These are phyloP conservation scores for Vollenhovia emeryi DNA, from an alignment of 1,140 invertebrate species.

Conservation along the genomic window DNA sequence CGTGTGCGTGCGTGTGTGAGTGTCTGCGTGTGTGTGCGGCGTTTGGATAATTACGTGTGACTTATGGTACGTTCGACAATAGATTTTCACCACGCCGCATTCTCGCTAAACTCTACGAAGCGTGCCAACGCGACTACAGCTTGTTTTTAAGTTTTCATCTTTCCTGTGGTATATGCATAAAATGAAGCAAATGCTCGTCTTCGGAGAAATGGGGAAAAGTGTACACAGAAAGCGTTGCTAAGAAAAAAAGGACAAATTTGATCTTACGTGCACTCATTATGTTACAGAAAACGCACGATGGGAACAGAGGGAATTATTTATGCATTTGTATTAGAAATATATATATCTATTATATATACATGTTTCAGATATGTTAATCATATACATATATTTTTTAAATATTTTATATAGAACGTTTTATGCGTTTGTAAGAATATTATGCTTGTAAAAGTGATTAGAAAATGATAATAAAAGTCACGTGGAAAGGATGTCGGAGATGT, in stretches of 20 bases:
- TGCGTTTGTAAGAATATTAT: neutral
- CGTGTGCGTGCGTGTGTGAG: neutral
- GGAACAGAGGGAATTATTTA: neutral
- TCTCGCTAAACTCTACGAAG: constrained; percentile 45
- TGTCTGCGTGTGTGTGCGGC: neutral
- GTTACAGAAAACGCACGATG: neutral
- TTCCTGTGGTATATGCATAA: too few relatives aligned
- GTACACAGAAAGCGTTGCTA: neutral
- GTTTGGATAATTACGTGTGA: neutral
- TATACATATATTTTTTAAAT: neutral
- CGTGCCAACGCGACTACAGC: constrained; percentile 20
- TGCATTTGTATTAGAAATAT: neutral
- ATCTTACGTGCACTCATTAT: constrained; percentile 8
- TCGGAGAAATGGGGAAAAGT: neutral
- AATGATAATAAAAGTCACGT: neutral
- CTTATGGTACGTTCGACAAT: constrained; percentile 24
- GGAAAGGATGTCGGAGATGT: neutral
- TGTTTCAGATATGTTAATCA: neutral
- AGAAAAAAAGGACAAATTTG: constrained; percentile 5
- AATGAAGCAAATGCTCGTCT: neutral
- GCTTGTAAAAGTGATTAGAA: neutral
- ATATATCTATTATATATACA: neutral
- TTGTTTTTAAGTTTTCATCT: constrained; percentile 1
- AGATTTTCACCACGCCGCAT: constrained; percentile 12
- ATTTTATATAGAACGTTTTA: neutral